Conservation (phyloP, 2,113 vertebrate genomes). For the Ailuropoda melanoleuca region DNA sequence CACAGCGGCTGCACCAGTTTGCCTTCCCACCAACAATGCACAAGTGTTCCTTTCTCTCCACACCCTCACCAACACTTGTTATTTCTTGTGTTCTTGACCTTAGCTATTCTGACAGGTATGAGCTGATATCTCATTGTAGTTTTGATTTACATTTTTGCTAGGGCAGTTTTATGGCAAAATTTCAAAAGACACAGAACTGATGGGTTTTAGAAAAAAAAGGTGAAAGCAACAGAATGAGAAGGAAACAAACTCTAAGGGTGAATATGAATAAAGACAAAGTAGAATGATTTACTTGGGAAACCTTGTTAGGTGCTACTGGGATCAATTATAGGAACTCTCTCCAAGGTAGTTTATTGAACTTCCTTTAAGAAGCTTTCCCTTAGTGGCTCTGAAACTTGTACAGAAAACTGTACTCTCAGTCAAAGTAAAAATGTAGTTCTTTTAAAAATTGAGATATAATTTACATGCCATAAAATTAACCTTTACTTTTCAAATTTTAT, state of each 20-base stretch:
- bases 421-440: background rate
- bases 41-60: background rate
- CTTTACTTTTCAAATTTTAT: background rate
- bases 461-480: background rate
- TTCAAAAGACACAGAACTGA: background rate
- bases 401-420: background rate
- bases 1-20: background rate
- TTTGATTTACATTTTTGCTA: background rate
- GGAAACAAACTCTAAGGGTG: background rate
- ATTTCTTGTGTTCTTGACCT: background rate
- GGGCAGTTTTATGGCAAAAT: background rate
- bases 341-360: background rate
- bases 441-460: slow-evolving; percentile 14
- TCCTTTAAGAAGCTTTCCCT: background rate
- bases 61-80: background rate
- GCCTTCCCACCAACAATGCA: background rate
- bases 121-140: background rate
- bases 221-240: slow-evolving; percentile 4
- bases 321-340: background rate
- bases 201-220: background rate
- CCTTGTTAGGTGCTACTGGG: background rate
- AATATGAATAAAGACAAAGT: background rate
- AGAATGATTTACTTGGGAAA: background rate
- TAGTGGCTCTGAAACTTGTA: background rate
- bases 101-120: background rate